Conservation (phyloP, 35 echinoderm and acorn worm genomes). For the Lytechinus pictus region DNA sequence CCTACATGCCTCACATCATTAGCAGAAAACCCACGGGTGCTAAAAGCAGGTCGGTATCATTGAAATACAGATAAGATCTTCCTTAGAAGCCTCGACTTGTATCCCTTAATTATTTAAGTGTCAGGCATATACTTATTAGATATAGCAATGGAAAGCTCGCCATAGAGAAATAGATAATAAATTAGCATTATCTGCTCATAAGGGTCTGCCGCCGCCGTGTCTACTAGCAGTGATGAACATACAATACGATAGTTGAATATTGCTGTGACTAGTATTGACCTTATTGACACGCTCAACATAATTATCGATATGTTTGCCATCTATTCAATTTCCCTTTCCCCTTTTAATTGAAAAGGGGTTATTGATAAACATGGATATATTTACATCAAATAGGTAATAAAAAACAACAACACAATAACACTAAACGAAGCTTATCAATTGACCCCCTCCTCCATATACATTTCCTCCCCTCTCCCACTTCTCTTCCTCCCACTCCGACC, state of each 20-base stretch:
- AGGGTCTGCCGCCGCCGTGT: neutral
- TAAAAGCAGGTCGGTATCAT: neutral
- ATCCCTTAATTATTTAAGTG: neutral
- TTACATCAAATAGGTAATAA: too few relatives aligned
- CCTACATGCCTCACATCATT: too few relatives aligned
- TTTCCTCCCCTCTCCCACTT: neutral
- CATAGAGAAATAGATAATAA: neutral
- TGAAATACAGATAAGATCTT: neutral
- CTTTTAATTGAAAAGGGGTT: too few relatives aligned
- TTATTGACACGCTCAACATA: neutral
- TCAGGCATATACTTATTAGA: neutral
- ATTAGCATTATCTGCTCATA: neutral
- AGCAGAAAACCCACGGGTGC: too few relatives aligned
- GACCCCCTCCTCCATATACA: neutral
- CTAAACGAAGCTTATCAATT: neutral
- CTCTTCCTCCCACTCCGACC: neutral
- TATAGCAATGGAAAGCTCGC: neutral
- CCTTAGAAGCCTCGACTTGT: neutral
- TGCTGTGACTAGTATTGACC: neutral
- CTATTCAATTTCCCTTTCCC: too few relatives aligned
- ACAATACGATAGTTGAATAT: neutral
- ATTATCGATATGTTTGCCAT: neutral
- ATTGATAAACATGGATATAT: too few relatives aligned
- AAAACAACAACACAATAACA: too few relatives aligned
- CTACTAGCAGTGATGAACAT: neutral